phyloP scores from a whole-genome alignment of 2,797 vertebrate species.

The Hypotaenidia philippensis region DNA sequence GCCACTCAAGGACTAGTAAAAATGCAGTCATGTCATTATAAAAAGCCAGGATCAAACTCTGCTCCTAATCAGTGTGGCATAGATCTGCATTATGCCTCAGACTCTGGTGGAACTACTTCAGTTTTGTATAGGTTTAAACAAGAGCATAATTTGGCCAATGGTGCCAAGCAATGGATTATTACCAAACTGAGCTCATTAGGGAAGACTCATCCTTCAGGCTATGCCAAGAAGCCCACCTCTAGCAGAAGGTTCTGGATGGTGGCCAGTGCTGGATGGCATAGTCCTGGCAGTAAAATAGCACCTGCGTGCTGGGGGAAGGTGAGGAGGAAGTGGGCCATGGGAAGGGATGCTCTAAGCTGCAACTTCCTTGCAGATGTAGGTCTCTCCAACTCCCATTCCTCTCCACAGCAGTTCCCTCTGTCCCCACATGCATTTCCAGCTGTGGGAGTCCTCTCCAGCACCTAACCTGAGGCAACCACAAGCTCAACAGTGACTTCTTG shows the following conservation, averaged over 20 bases:
- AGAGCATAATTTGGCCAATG: not conserved
- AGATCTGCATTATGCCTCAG: not conserved
- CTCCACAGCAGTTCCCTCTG: not conserved
- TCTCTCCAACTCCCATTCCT: rapidly evolving
- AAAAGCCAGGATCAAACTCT: not conserved
- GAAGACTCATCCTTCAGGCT: not conserved
- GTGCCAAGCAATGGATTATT: not conserved
- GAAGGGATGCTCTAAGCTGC: not conserved
- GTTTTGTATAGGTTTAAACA: not conserved
- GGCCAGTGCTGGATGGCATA: rapidly evolving
- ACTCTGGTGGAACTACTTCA: not conserved
- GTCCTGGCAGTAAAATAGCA: rapidly evolving
- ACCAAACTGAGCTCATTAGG: not conserved
- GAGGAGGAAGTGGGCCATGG: not conserved
- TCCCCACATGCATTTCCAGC: too few species aligned
- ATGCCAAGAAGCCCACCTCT: not conserved
- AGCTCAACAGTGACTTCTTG: not conserved
- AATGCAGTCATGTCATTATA: not conserved
- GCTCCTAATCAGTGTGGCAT: not conserved
- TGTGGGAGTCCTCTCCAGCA: not conserved
- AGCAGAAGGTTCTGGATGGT: not conserved
- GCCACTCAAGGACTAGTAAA: not conserved
- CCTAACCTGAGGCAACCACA: not conserved
- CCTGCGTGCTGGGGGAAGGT: too few species aligned
- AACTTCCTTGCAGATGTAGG: not conserved